Conservation (phyloP, 1,140 invertebrate genomes). For the Hydropsyche tenuis region DNA sequence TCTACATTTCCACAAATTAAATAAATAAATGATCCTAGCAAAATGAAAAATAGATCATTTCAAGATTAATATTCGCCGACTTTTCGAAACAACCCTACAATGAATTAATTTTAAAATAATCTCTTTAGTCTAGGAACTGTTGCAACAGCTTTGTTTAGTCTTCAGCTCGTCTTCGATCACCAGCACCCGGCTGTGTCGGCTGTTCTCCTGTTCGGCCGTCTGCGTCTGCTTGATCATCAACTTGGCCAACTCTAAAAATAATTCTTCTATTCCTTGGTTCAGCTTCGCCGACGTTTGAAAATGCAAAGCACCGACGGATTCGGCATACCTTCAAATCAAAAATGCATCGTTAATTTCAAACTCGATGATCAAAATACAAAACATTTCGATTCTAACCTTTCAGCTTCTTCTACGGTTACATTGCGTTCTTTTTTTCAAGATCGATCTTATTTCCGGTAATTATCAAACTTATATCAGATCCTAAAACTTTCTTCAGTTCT, state of each 20-base stretch:
- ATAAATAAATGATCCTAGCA: no score
- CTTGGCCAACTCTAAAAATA: slow-evolving; percentile 87
- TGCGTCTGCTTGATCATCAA: slow-evolving; percentile 56
- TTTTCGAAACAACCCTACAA: background rate
- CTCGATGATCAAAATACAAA: no score
- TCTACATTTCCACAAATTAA: no score
- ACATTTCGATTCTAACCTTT: slow-evolving; percentile 66
- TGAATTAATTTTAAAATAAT: no score
- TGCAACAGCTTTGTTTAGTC: slow-evolving; percentile 53
- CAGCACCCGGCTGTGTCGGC: slow-evolving; percentile 52
- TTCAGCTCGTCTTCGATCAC: slow-evolving; percentile 58
- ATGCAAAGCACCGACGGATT: slow-evolving; percentile 92
- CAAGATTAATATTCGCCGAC: background rate
- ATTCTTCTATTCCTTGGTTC: slow-evolving; percentile 91
- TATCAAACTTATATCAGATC: slow-evolving; percentile 87
- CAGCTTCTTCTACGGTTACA: slow-evolving; percentile 84
- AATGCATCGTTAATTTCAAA: no score
- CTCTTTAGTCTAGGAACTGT: slow-evolving; percentile 22
- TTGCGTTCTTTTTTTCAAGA: slow-evolving; percentile 89
- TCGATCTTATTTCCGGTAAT: slow-evolving; percentile 99
- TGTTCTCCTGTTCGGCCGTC: slow-evolving; percentile 18
- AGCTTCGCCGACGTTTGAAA: slow-evolving; percentile 95
- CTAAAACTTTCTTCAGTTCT: slow-evolving; percentile 95
- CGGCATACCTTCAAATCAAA: slow-evolving; percentile 76
- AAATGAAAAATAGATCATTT: background rate